Evolutionary conservation across 2,888 invertebrate species (phyloP).

Genomic region (Drosophila rellima): DNA sequence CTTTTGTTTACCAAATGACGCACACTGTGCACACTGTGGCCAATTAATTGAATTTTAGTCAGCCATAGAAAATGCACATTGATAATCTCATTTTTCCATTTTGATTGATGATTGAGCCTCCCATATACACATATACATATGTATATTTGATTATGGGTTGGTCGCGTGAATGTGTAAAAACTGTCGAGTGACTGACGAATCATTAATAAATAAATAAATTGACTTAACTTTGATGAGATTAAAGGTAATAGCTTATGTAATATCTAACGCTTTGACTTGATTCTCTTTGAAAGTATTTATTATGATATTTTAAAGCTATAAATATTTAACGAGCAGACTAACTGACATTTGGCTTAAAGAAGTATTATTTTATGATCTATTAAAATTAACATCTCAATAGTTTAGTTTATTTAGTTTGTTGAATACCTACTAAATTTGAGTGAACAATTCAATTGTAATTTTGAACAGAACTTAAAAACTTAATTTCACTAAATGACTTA

Average conservation of each 20-base stretch:
- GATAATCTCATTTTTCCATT: slow-evolving; percentile 40
- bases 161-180: slow-evolving; percentile 18
- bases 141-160: slow-evolving; percentile 22
- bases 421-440: no score
- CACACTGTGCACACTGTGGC: slow-evolving; percentile 60
- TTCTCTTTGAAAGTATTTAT: background rate
- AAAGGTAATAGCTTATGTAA: background rate
- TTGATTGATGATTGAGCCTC: slow-evolving; percentile 44
- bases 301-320: background rate
- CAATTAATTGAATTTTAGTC: slow-evolving; percentile 66
- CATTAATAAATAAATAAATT: slow-evolving; percentile 15
- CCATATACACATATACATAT: slow-evolving; percentile 1
- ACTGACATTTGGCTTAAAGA: background rate
- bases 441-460: no score
- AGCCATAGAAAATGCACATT: slow-evolving; percentile 40
- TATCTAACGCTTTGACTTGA: background rate
- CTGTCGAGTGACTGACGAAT: slow-evolving; percentile 22
- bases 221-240: slow-evolving; percentile 1
- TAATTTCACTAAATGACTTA: background rate
- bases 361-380: background rate
- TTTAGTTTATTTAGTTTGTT: background rate
- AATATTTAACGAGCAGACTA: background rate
- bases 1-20: slow-evolving; percentile 70
- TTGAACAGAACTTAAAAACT: background rate
- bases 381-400: background rate